A percentile compares a stretch with the other conserved stretches of the same genome.
phyloP scores from a whole-genome alignment of 1,140 invertebrate genomes.

The Probaryconus sp. region DNA sequence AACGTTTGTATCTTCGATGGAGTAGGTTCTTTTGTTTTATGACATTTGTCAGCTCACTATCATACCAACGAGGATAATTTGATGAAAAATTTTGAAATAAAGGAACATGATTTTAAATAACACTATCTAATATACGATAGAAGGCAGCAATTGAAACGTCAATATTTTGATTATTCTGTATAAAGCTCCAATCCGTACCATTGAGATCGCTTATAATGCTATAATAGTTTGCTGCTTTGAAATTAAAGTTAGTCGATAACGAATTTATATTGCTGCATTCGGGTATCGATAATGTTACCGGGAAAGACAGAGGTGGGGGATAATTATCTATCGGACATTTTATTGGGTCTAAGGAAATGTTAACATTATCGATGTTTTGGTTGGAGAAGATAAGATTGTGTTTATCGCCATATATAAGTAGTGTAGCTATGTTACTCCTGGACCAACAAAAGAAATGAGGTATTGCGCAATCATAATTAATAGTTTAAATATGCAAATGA shows the following conservation, averaged over 20 bases:
- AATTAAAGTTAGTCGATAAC: not conserved
- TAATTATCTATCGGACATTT: not conserved
- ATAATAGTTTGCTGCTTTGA: conserved; percentile 5
- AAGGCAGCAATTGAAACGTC: not conserved
- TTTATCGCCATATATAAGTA: too few relatives aligned
- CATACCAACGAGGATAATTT: conserved; percentile 9
- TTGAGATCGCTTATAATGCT: not conserved
- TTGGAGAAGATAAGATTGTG: not conserved
- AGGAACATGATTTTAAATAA: not conserved
- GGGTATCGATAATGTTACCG: not conserved
- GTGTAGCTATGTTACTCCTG: too few relatives aligned
- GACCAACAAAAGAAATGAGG: too few relatives aligned
- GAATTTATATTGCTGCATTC: too few relatives aligned
- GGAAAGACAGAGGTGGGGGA: not conserved
- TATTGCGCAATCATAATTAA: too few relatives aligned
- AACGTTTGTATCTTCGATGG: not conserved
- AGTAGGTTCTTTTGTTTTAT: not conserved
- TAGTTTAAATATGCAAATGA: too few relatives aligned
- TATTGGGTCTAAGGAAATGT: not conserved
- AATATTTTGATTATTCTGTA: not conserved
- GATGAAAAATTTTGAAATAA: not conserved
- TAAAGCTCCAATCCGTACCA: not conserved
- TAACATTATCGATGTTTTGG: not conserved
- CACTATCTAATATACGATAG: not conserved
- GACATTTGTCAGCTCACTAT: not conserved